phyloP scores from a whole-genome alignment of 2,113 vertebrate species.

The Eira barbara region DNA sequence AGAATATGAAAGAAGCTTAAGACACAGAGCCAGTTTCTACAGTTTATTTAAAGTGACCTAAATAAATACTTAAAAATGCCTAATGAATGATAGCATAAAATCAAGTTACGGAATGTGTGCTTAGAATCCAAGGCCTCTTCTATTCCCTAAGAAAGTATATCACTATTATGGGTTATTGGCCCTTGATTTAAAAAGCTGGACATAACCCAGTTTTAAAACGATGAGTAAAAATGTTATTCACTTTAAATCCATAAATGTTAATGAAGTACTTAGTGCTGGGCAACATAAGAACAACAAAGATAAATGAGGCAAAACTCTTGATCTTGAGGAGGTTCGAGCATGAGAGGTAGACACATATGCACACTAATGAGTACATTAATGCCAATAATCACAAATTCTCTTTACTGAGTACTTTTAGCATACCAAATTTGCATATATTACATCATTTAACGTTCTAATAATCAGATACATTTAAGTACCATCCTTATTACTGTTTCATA shows the following conservation, averaged over 20 bases:
- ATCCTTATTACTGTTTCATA: neutral
- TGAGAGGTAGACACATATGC: neutral
- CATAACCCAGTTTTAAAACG: neutral
- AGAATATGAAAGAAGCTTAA: neutral
- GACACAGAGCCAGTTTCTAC: neutral
- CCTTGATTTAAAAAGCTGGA: neutral
- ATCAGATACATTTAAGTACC: neutral
- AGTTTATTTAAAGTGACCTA: neutral
- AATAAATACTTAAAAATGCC: neutral
- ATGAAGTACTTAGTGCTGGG: neutral
- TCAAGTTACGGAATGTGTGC: neutral
- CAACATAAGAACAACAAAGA: neutral
- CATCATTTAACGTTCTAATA: neutral
- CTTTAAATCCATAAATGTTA: neutral
- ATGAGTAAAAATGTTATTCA: neutral
- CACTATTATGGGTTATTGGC: neutral
- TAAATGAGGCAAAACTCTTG: neutral
- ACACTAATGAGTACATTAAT: neutral
- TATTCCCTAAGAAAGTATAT: neutral
- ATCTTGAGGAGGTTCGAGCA: neutral
- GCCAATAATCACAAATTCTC: neutral
- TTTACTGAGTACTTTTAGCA: neutral
- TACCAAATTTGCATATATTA: neutral
- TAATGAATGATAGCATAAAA: neutral
- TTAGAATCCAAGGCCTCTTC: neutral